Base-by-base conservation (phyloP, 1,140 invertebrate species). In the Pararge aegeria region DNA sequence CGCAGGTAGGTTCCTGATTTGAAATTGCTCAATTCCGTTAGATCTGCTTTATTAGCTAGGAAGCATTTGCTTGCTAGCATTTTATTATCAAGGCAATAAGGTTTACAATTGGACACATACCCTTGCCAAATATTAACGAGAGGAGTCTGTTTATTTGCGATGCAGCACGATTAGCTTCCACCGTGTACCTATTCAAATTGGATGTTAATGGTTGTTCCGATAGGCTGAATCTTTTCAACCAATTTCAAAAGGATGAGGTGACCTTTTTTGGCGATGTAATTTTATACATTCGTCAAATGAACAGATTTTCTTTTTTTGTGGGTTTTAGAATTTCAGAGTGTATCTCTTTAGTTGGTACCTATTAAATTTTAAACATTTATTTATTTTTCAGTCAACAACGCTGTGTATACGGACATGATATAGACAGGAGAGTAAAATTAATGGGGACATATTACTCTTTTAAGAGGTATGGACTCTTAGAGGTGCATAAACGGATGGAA, bases 171-270 rank as follows among this genome's bases (percentile, higher is more conserved):
- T 18, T 55, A 44, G 48, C 16, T 53, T 51, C 64, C 61, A 65
- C 62, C 53, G 44, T 63, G 58, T 50, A n/a, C n/a, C n/a, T n/a
- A 73, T 78, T 67, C 67, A 73, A 70, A 78, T 73, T 53, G 61
- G 61, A 59, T 38, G 64, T 57, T 78, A 73, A 75, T 73, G 62
- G 58, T 51, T 21, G 19, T 38, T 38, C 38, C 20, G 30, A 38
- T 34, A 52, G 0, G 18, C 19, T 30, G 30, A 34, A 34, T 34
- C 30, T 34, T 34, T 34, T 27, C 27, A 27, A 9, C 10, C n/a
- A n/a, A n/a, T n/a, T n/a, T n/a, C n/a, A n/a, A n/a, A n/a, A n/a
- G n/a, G n/a, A n/a, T n/a, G n/a, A n/a, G n/a, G n/a, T n/a, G n/a
- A 24, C 24, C 24, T 2, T 24, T 4, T 24, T 24, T 2, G 24